These are phyloP conservation scores for Siphamia tubifer DNA, from an alignment of 2,113 vertebrate genomes.

Conservation along the genomic window DNA sequence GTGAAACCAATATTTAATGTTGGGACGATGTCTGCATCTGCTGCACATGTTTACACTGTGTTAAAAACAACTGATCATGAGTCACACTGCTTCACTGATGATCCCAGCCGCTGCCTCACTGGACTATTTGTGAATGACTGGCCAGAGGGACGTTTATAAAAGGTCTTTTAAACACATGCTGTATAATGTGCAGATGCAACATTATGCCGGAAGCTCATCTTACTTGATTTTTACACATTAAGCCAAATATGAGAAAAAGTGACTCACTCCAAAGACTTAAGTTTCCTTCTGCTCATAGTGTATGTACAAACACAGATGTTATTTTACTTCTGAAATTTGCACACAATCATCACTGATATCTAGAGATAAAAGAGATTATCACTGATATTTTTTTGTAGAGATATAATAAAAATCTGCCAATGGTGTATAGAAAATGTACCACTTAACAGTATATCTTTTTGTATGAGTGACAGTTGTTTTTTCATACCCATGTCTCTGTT, in stretches of 20 bases:
- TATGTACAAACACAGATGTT: conserved; percentile 33
- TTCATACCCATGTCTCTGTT: conserved; percentile 23
- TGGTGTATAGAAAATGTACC: conserved; percentile 8
- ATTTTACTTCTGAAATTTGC: conserved; percentile 59
- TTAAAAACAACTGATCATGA: background rate
- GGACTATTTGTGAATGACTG: conserved; percentile 26
- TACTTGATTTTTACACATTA: conserved; percentile 60
- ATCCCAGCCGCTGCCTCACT: conserved; percentile 21
- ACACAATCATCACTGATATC: conserved; percentile 42
- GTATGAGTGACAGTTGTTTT: conserved; percentile 31
- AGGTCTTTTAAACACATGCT: conserved; percentile 8
- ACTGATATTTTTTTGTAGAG: conserved; percentile 67
- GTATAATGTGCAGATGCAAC: conserved; percentile 24
- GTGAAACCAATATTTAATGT: conserved; percentile 6
- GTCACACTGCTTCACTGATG: conserved; percentile 11
- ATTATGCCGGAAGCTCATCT: conserved; percentile 12
- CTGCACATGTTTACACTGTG: conserved; percentile 61
- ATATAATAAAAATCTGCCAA: conserved; percentile 58
- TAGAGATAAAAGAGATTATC: conserved; percentile 40
- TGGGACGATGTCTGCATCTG: conserved; percentile 17
- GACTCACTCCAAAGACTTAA: conserved; percentile 68
- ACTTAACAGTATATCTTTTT: conserved; percentile 44
- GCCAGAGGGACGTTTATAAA: conserved; percentile 5
- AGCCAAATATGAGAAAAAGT: conserved; percentile 68
- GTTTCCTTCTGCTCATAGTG: conserved; percentile 31